A percentile compares a stretch with the other conserved stretches of the same genome.
Evolutionary conservation across 2,113 vertebrate species (phyloP).

Genomic region (Stictonetta naevosa): DNA sequence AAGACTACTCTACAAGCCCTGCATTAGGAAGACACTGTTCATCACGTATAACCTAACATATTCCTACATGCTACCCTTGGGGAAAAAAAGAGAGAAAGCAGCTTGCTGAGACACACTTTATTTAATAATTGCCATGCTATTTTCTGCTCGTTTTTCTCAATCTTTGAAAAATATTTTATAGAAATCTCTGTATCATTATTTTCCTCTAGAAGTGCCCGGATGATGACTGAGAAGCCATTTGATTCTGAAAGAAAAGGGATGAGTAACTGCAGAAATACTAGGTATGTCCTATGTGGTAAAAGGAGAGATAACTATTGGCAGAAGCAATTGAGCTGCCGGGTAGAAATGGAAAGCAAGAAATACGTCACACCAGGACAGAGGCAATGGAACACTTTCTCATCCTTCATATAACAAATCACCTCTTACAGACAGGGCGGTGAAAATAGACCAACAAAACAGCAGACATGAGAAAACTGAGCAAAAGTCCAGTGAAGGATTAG

Average conservation of each 20-base stretch:
- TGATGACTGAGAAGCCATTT: not conserved
- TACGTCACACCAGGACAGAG: not conserved
- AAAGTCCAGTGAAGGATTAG: not conserved
- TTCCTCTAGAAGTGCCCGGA: not conserved
- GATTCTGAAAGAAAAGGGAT: not conserved
- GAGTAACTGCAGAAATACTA: not conserved
- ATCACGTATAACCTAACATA: not conserved
- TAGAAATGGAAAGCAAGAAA: not conserved
- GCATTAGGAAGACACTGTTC: not conserved
- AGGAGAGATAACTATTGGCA: not conserved
- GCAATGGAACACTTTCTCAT: not conserved
- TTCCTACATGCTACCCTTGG: not conserved
- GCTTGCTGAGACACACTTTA: not conserved
- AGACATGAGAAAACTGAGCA: not conserved
- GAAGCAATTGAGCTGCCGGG: not conserved
- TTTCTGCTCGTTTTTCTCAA: not conserved
- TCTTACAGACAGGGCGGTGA: not conserved
- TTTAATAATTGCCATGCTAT: conserved; percentile 4
- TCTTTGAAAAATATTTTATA: not conserved
- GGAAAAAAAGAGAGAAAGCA: not conserved
- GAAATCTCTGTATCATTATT: not conserved
- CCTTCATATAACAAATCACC: not conserved
- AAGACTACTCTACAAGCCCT: not conserved
- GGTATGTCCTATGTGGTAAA: not conserved
- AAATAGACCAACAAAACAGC: not conserved